phyloP scores from a whole-genome alignment of 2,113 vertebrate genomes.

The mouse (Mus musculus) region DNA sequence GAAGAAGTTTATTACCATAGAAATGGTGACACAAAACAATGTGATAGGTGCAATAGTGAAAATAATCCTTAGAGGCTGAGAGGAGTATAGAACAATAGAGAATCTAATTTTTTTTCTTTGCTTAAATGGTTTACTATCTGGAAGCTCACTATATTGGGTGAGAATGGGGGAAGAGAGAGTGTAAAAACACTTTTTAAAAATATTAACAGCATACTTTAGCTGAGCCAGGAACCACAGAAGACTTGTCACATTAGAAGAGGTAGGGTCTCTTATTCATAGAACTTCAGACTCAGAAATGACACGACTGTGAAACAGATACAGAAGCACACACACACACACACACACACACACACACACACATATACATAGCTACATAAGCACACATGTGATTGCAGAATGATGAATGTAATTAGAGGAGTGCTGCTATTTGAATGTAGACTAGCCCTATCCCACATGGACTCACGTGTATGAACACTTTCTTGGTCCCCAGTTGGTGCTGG shows the following conservation, averaged over 20 bases:
- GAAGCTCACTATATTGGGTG: not conserved
- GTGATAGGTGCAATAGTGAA: not conserved
- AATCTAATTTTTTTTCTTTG: not conserved
- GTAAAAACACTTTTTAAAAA: not conserved
- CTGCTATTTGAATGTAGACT: not conserved
- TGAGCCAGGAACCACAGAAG: not conserved
- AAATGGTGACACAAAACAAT: not conserved
- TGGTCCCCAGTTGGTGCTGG: not conserved
- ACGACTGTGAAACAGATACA: not conserved
- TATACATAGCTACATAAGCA: too few relatives aligned
- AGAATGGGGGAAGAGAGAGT: not conserved
- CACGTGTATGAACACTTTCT: not conserved
- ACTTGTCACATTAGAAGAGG: not conserved
- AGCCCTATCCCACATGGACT: not conserved
- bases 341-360: too few relatives aligned
- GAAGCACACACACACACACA: too few relatives aligned
- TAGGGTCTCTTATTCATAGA: not conserved
- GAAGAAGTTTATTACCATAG: conserved; percentile 17
- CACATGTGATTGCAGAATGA: not conserved
- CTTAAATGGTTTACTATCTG: not conserved
- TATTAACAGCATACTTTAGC: not conserved
- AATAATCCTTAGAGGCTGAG: not conserved
- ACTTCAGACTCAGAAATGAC: not conserved
- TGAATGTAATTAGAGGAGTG: not conserved
- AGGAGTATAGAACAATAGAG: not conserved